A percentile compares a stretch with the other conserved stretches of the same genome.
Evolutionary conservation across 2,113 vertebrate genomes (phyloP).

Genomic region (Sturnus vulgaris): DNA sequence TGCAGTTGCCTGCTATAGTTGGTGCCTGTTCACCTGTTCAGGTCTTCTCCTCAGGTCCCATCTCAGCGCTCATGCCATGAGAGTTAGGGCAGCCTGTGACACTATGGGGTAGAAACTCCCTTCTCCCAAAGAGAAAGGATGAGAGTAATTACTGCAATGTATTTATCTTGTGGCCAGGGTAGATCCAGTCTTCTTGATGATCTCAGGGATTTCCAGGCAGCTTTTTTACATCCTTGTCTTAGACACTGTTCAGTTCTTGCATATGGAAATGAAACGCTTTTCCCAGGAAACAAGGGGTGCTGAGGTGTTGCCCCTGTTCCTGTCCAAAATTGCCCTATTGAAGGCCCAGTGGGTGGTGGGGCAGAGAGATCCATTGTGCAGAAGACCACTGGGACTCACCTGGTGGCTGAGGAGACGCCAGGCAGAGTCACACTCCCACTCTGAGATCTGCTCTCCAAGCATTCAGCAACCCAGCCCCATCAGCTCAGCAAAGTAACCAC

Average conservation of each 20-base stretch:
- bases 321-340: fast-evolving
- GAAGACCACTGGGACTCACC: fast-evolving
- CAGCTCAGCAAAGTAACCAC: background rate
- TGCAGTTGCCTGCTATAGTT: background rate
- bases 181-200: background rate
- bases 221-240: background rate
- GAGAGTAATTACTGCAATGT: background rate
- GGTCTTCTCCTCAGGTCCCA: fast-evolving
- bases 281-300: background rate
- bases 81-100: fast-evolving
- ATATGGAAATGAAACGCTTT: fast-evolving
- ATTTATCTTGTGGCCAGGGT: background rate
- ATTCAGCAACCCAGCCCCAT: background rate
- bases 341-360: background rate
- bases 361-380: fast-evolving
- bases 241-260: background rate
- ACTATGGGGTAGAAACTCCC: background rate
- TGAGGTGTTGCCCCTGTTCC: background rate
- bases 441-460: background rate
- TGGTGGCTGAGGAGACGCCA: background rate
- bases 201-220: background rate
- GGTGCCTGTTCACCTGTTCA: background rate
- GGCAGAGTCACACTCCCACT: fast-evolving
- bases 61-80: fast-evolving
- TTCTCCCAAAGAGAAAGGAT: background rate